Percentiles rank a stretch among this genome's conserved stretches.
Conservation (phyloP, 2,888 invertebrate genomes). For the Spialia ferax region DNA sequence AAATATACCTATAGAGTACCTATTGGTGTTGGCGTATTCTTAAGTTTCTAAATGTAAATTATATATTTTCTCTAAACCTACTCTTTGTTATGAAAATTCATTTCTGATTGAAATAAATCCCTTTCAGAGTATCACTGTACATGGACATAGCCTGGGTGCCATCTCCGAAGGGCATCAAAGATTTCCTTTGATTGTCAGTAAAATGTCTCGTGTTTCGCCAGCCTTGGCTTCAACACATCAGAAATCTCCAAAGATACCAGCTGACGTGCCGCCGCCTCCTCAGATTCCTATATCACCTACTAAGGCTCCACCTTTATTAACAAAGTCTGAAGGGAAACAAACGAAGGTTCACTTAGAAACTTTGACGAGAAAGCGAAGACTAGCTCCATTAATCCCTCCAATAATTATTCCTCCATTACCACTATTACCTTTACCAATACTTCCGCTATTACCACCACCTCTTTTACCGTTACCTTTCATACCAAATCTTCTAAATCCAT, state of each 20-base stretch:
- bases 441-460: constrained; percentile 45
- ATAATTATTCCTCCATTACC: constrained; percentile 46
- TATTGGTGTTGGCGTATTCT: too few relatives aligned
- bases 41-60: too few relatives aligned
- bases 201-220: constrained; percentile 57
- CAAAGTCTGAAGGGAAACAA: constrained; percentile 31
- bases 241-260: constrained; percentile 27
- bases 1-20: too few relatives aligned
- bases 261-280: constrained; percentile 43
- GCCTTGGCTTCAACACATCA: constrained; percentile 61
- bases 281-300: constrained; percentile 44
- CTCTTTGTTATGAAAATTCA: too few relatives aligned
- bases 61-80: too few relatives aligned
- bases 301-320: constrained; percentile 46
- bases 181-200: constrained; percentile 58
- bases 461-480: constrained; percentile 43
- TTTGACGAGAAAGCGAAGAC: constrained; percentile 34
- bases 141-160: constrained; percentile 55
- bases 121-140: neutral
- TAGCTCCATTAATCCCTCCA: constrained; percentile 46
- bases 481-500: constrained; percentile 46
- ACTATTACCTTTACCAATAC: constrained; percentile 43
- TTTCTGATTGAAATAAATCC: neutral
- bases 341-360: constrained; percentile 48
- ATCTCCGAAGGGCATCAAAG: constrained; percentile 61